These are phyloP conservation scores for Tortricodes alternella DNA, from an alignment of 2,888 invertebrate species.

Conservation along the genomic window DNA sequence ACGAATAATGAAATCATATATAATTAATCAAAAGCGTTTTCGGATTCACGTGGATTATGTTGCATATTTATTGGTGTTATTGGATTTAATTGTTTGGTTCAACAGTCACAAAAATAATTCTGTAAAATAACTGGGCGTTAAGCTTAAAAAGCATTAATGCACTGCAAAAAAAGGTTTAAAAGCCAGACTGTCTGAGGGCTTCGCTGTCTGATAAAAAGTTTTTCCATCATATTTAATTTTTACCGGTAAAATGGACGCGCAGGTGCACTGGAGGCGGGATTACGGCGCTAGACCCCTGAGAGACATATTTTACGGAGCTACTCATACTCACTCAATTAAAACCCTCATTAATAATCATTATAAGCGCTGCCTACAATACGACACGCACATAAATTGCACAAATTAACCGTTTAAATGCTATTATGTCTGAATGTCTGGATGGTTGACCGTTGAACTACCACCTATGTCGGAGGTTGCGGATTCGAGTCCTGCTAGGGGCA, in stretches of 20 bases:
- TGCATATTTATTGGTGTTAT: not conserved
- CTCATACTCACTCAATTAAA: conserved; percentile 48
- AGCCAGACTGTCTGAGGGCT: not conserved
- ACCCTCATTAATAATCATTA: conserved; percentile 52
- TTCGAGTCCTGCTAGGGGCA: too few species aligned
- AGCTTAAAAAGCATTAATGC: too few species aligned
- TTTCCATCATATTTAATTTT: conserved; percentile 5
- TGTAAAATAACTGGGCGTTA: too few species aligned
- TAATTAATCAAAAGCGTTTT: not conserved
- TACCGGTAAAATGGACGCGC: conserved; percentile 4
- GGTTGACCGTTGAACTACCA: too few species aligned
- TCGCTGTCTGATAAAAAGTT: conserved; percentile 3
- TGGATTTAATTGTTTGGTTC: not conserved
- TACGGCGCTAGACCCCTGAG: conserved; percentile 20
- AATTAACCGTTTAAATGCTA: not conserved
- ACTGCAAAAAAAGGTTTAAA: not conserved
- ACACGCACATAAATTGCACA: conserved; percentile 14
- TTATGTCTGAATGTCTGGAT: not conserved
- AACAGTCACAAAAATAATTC: not conserved
- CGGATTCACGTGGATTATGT: not conserved
- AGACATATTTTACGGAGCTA: conserved; percentile 30
- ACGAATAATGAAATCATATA: not conserved
- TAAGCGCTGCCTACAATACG: conserved; percentile 32
- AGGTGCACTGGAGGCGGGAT: conserved; percentile 17
- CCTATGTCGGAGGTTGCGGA: too few species aligned